Base-by-base conservation (phyloP, 2,888 invertebrate species). In the Julus scanicus region DNA sequence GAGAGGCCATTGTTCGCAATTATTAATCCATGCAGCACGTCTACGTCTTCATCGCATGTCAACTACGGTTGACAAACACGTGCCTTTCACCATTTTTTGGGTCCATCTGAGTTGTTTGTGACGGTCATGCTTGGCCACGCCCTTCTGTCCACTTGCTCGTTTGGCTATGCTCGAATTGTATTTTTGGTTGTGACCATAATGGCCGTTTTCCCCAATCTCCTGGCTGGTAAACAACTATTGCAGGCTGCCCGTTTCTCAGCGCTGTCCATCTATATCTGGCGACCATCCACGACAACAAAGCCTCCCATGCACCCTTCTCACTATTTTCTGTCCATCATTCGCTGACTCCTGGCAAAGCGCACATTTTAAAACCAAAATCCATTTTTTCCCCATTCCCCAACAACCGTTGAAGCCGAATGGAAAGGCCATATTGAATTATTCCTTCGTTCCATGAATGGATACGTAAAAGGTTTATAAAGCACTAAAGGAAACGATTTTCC, bases 211-310 rank as follows among this genome's bases (percentile, higher is more conserved):
- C 40, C 84, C n/a, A n/a, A 44, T 37, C 53, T 86, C 49, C 49
- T 37, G 29, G 49, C 29, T 86, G 37, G 86, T 86, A 86, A 86
- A 86, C 86, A 86, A 86, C 20, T 49, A 13, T 49, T 49, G 48
- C 53, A 86, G 84, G n/a, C 39, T 86, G 86, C 48, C 11, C 86
- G 86, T 86, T 86, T n/a, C 86, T 86, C 20, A 53, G 86, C 86
- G 48, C 48, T 86, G 86, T 86, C 86, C 86, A 86, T 86, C 49
- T 84, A 29, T 29, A 29, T 29, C 29, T 29, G 29, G 29, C 37
- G n/a, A 84, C 39, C 39, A 39, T 44, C 84, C 4, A 29, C 17
- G 84, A 84, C 40, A 84, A 84, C 44, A 44, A 84, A 1, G 44
- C 84, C 84, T 84, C 13, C 37, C 13, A 11, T 20, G 39, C 63